phyloP scores from a whole-genome alignment of 2,797 vertebrate genomes.

The Semotilus atromaculatus region DNA sequence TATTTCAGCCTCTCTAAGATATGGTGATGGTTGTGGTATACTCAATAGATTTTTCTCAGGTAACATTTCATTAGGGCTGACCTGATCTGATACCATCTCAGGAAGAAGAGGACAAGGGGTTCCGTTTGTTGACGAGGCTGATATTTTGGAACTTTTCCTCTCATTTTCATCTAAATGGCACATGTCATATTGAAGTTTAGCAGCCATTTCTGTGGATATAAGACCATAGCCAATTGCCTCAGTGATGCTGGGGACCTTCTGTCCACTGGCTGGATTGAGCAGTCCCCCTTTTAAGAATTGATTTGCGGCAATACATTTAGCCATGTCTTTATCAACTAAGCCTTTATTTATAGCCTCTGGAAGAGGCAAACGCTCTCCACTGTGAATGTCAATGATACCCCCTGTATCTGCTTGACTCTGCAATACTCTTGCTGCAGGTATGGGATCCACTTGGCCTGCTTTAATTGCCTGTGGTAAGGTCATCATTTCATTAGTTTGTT shows the following conservation, averaged over 20 bases:
- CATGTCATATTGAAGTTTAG: constrained; percentile 67
- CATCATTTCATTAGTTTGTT: constrained; percentile 66
- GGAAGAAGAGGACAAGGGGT: constrained; percentile 53
- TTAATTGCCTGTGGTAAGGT: constrained; percentile 78
- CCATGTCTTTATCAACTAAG: constrained; percentile 80
- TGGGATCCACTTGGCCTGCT: constrained; percentile 78
- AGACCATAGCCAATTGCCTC: constrained; percentile 78
- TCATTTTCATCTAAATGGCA: constrained; percentile 55
- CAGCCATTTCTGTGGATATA: constrained; percentile 77
- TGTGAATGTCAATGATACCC: constrained; percentile 83
- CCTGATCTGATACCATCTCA: constrained; percentile 53
- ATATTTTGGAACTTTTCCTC: constrained; percentile 56
- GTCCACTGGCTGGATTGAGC: constrained; percentile 74
- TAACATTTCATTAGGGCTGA: constrained; percentile 56
- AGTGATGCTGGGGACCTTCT: constrained; percentile 71
- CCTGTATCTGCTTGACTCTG: constrained; percentile 87
- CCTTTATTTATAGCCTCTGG: constrained; percentile 79
- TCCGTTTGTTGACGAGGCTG: constrained; percentile 60
- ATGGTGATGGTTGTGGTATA: constrained; percentile 18
- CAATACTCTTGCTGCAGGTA: constrained; percentile 80
- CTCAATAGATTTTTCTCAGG: constrained; percentile 38
- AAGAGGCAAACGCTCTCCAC: constrained; percentile 80
- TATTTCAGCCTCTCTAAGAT: constrained; percentile 44
- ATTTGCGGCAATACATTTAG: constrained; percentile 78
- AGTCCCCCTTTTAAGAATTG: constrained; percentile 84